Evolutionary conservation across 2,888 invertebrate genomes (phyloP), one percentile per base, ranked within the genome.

Genomic region (Lissonota sp.): DNA sequence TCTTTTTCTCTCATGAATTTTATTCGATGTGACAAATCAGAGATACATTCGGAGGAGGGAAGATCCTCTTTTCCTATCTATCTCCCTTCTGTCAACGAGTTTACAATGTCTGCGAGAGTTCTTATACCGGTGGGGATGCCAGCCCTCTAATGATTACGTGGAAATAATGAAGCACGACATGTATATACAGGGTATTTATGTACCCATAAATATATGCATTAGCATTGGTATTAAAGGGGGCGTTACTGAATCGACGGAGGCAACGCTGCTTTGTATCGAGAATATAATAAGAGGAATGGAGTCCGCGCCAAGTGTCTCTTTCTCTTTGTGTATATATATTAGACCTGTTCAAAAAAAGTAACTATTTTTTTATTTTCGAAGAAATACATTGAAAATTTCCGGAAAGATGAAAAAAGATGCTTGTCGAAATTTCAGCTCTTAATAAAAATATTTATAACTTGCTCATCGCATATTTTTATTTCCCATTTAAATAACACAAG

Each of bases 161-260:
- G 87, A 89, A 90, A 90, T 90, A 90, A 91, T 90, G 90, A 91
- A 90, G 90, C 90, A 89, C 87, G 89, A 90, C 86, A 72, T 75
- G 10, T 57, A 8, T 63, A 6, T 37, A 40, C n/a, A 51, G 4
- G 26, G 12, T 71, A 58, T n/a, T 12, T 44, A 10, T 44, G 44
- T 44, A 7, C 0, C 0, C 5, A 14, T 53, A 6, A 6, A 14
- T 12, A 7, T 6, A 37, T 10, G 10, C 16, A 3, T 16, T 26
- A 37, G 16, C 58, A 69, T 57, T 58, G 74, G 87, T 87, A 88
- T 90, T 26, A 89, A 60, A 75, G 6, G 88, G 88, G 90, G 90
- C 90, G 89, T 87, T 85, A 81, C 88, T 55, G 66, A 44, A 62
- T 66, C 70, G 49, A 63, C 78, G n/a, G 74, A 79, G 81, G 57